Base-by-base conservation (phyloP, 2,113 vertebrate genomes). In the Lathamus discolor region DNA sequence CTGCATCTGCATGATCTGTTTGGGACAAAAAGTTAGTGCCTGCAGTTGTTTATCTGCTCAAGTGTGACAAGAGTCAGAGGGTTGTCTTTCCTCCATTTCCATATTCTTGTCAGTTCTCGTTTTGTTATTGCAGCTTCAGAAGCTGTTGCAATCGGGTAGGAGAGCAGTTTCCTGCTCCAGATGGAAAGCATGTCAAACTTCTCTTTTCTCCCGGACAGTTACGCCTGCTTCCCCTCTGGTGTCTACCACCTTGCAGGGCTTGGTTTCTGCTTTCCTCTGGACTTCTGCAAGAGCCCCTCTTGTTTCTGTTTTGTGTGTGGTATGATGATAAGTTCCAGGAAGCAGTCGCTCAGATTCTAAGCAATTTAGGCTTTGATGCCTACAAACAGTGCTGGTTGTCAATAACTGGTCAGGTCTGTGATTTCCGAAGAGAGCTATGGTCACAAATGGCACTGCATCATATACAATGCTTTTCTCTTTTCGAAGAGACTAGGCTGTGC, bases 81-180 rank as follows among this genome's bases (percentile, higher is more conserved):
- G 20, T 6, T 82, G 8, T 35, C 6, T 83, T 83, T 87, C 41
- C 37, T 82, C 49, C 15, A 22, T 83, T 73, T 67, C 67, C n/a
- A 37, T 20, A 13, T 69, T 66, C 41, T 46, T 86, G 44, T 70
- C 57, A 54, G 67, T 61, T 92, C 49, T 27, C 12, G 5, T 70
- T 92, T 66, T 89, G 64, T 76, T 80, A 72, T 76, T 93, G 51
- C 63, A 52, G 25, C 77, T 92, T 97, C 79, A 92, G 83, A 89
- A 85, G 61, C 59, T 75, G 61, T 80, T 88, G 81, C 77, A 80
- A 79, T 72, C 5, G 0, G 48, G 39, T 68, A 64, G 73, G 75
- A 85, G 31, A 49, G 25, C 62, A 77, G 43, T 78, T 95, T 88
- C 86, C 78, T 95, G 82, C 62, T 92, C 48, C 66, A 66, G n/a